phyloP scores from a whole-genome alignment of 2,797 vertebrate species.

The Telmatherina bonti region DNA sequence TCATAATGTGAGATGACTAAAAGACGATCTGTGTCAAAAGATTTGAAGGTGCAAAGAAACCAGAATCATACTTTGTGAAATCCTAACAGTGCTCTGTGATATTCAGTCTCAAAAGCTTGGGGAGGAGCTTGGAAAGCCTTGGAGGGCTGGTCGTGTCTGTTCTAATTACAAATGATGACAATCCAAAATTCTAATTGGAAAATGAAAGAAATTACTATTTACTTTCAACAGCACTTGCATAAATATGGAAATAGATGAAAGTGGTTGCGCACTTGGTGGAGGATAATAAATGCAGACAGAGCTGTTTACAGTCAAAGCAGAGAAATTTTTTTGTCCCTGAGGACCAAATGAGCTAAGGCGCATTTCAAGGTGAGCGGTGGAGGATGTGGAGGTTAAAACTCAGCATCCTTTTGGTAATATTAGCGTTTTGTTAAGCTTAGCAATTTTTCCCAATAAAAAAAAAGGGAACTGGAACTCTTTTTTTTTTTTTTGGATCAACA shows the following conservation, averaged over 20 bases:
- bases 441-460: constrained; percentile 18
- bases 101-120: constrained; percentile 16
- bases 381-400: constrained; percentile 35
- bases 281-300: constrained; percentile 66
- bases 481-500: constrained; percentile 24
- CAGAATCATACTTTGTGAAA: constrained; percentile 17
- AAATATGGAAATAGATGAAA: constrained; percentile 72
- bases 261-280: constrained; percentile 50
- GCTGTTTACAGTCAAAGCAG: constrained; percentile 69
- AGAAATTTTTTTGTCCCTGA: constrained; percentile 46
- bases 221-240: constrained; percentile 54
- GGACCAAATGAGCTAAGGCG: constrained; percentile 36
- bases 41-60: constrained; percentile 14
- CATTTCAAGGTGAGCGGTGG: constrained; percentile 65
- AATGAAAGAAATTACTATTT: constrained; percentile 54
- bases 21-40: neutral
- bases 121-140: constrained; percentile 7
- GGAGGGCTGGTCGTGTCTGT: constrained; percentile 2
- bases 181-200: constrained; percentile 54
- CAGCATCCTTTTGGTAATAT: constrained; percentile 20
- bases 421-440: constrained; percentile 21
- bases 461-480: constrained; percentile 23
- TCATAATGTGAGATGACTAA: neutral
- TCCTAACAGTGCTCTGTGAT: constrained; percentile 1
- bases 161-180: constrained; percentile 65